Percentiles rank a stretch among this genome's conserved stretches.
These are phyloP conservation scores for Pangasius mekongensis DNA, from an alignment of 2,797 vertebrate genomes.

Conservation along the genomic window DNA sequence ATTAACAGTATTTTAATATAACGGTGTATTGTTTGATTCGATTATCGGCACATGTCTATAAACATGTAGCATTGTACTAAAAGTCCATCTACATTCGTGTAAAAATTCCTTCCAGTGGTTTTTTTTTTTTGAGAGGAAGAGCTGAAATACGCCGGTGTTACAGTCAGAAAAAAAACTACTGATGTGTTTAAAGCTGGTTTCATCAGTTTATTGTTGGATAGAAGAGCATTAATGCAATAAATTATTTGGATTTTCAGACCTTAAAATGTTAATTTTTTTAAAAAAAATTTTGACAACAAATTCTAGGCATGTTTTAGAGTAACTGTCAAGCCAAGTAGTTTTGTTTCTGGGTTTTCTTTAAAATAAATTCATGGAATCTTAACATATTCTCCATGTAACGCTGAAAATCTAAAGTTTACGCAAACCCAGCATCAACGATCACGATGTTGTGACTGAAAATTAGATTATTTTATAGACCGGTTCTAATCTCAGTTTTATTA, in stretches of 20 bases:
- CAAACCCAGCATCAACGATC: neutral
- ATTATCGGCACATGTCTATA: neutral
- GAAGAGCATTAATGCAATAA: neutral
- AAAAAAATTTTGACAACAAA: neutral
- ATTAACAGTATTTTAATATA: neutral
- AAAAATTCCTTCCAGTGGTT: neutral
- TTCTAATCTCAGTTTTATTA: neutral
- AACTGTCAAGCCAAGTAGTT: neutral
- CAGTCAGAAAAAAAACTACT: neutral
- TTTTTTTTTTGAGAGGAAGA: neutral
- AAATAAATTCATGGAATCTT: neutral
- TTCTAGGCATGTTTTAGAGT: neutral
- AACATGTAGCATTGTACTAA: constrained; percentile 24
- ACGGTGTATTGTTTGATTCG: neutral
- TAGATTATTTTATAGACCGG: neutral
- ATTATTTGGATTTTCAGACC: neutral
- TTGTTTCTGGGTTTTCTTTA: neutral
- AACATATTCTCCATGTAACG: neutral
- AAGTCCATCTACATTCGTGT: constrained; percentile 7
- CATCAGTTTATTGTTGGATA: neutral
- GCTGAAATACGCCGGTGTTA: neutral
- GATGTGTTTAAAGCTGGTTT: neutral
- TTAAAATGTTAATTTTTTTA: too few species aligned
- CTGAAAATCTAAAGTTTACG: neutral
- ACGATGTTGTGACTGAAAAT: neutral